phyloP scores from a whole-genome alignment of 2,888 invertebrate genomes.

The Troglohyphantes excavatus region DNA sequence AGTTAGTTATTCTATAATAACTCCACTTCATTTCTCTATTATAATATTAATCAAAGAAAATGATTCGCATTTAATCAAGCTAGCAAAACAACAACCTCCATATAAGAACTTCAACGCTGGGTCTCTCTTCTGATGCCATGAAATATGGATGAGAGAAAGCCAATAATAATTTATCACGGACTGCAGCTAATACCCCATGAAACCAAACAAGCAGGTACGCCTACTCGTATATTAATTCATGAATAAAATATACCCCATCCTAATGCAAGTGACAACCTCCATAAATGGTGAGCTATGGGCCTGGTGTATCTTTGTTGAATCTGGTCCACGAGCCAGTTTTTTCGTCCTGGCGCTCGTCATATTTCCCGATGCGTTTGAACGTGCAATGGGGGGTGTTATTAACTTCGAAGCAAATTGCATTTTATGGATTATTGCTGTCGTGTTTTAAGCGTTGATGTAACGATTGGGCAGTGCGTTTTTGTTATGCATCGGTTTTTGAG shows the following conservation, averaged over 20 bases:
- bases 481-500: no score
- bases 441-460: not conserved
- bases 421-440: not conserved
- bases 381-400: not conserved
- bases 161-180: slow-evolving; percentile 53
- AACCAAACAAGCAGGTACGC: slow-evolving; percentile 45
- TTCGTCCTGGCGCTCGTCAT: not conserved
- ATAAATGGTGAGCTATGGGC: slow-evolving; percentile 32
- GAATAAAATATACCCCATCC: slow-evolving; percentile 39
- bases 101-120: not conserved
- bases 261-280: slow-evolving; percentile 44
- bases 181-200: slow-evolving; percentile 1
- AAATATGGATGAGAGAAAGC: slow-evolving; percentile 50
- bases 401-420: not conserved
- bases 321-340: not conserved
- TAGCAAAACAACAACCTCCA: not conserved
- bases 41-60: not conserved
- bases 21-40: not conserved
- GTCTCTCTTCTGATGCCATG: slow-evolving; percentile 27
- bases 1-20: not conserved
- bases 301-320: slow-evolving; percentile 34
- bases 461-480: not conserved
- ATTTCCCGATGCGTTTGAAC: not conserved
- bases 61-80: slow-evolving; percentile 24
- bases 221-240: slow-evolving; percentile 61